Base-by-base conservation (phyloP, 2,888 invertebrate species). In the Rotaria sp. region DNA sequence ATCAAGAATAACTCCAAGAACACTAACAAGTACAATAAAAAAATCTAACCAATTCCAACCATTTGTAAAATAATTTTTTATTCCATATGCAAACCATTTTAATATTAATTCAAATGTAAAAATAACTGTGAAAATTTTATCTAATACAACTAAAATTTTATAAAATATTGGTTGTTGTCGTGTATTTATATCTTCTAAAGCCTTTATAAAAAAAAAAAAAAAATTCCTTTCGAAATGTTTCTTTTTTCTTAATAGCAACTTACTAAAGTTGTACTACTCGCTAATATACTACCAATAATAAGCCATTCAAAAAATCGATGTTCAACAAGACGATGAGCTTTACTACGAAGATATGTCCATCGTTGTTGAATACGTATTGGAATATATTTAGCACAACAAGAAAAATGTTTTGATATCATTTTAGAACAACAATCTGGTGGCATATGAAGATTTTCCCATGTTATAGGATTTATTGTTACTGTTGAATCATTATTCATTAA, bases 41-140 rank as follows among this genome's bases (percentile, higher is more conserved):
- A 98, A 97, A 93, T 98, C 97, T 90, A 98, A 94, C 97, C 97
- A 97, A 93, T 97, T 97, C 97, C 97, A 98, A 88, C 97, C 97
- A 91, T 97, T 97, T 84, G 96, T 96, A 92, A 97, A 98, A 92
- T 98, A 98, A 91, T 96, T 96, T 91, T 95, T 95, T 92, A 96
- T 97, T 89, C 98, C 97, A 90, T 96, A 94, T 88, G 97, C 97
- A 91, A 97, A 93, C 96, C 96, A 97, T 92, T 98, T 98, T 92
- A 97, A 95, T 92, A 97, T 94, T 97, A 98, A 97, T 93, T 98
- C 98, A 90, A 96, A 93, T 93, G 97, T 96, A 93, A 98, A 98
- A 92, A 98, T 96, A 88, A 96, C 96, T 88, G 97, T 97, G 93
- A 97, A 98, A 92, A 96, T 96, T 91, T 96, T 94, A 93, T 98